phyloP scores from a whole-genome alignment of 2,888 invertebrate species.

The Orthonevra nobilis region DNA sequence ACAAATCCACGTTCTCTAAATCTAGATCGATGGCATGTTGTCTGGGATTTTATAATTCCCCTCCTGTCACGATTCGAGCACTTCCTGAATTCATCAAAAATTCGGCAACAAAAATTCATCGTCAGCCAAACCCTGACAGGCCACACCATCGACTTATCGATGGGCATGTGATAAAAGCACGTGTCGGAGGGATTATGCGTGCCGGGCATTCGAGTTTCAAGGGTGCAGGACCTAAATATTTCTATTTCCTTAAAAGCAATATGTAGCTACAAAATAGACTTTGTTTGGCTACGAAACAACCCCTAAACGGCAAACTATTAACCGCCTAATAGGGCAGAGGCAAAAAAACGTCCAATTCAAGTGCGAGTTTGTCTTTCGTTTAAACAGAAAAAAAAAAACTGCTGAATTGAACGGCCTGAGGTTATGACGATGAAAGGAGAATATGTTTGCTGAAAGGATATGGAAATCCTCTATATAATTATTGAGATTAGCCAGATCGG shows the following conservation, averaged over 20 bases:
- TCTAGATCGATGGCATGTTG: constrained; percentile 15
- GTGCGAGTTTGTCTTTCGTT: too few relatives aligned
- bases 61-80: neutral
- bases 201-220: constrained; percentile 14
- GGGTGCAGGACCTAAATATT: constrained; percentile 23
- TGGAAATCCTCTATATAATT: constrained; percentile 33
- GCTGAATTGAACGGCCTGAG: neutral
- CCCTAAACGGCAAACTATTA: constrained; percentile 38
- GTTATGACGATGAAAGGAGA: constrained; percentile 23
- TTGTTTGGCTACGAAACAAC: constrained; percentile 19
- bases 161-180: constrained; percentile 59
- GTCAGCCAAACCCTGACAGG: constrained; percentile 34
- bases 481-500: constrained; percentile 5
- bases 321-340: constrained; percentile 1
- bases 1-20: neutral
- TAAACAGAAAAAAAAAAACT: neutral
- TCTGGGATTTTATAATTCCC: constrained; percentile 20
- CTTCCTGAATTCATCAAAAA: constrained; percentile 40
- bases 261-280: constrained; percentile 36
- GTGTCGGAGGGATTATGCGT: constrained; percentile 60
- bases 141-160: constrained; percentile 37
- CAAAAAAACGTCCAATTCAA: constrained; percentile 17
- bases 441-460: constrained; percentile 23
- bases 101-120: constrained; percentile 45
- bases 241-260: constrained; percentile 32